phyloP scores from a whole-genome alignment of 2,113 vertebrate species.

The Pteruthius melanotis region DNA sequence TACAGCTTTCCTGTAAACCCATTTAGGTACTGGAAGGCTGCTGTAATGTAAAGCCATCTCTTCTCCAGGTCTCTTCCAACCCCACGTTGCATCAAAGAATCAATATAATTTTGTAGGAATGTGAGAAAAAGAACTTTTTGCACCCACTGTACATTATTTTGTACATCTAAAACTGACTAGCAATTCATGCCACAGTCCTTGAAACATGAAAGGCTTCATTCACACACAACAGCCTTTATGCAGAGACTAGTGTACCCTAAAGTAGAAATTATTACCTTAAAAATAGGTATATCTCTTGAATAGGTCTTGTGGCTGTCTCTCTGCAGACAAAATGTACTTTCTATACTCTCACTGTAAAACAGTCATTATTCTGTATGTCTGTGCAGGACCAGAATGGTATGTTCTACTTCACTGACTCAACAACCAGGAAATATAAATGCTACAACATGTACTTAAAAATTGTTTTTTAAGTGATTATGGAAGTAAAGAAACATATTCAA shows the following conservation, averaged over 20 bases:
- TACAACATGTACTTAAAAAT: not conserved
- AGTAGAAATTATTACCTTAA: not conserved
- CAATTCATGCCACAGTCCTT: not conserved
- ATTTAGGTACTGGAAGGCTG: not conserved
- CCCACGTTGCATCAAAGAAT: not conserved
- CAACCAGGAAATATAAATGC: not conserved
- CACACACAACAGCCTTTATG: not conserved
- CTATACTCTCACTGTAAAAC: not conserved
- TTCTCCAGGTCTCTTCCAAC: not conserved
- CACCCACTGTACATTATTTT: not conserved
- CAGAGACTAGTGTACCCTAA: not conserved
- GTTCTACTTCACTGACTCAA: not conserved
- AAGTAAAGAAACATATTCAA: not conserved
- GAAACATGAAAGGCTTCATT: not conserved
- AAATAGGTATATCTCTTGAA: not conserved
- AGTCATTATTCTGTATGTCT: not conserved
- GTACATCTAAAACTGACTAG: not conserved
- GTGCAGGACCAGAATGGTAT: accelerated
- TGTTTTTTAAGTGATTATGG: not conserved
- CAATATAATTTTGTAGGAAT: not conserved
- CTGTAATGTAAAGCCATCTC: not conserved
- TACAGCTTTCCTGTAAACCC: not conserved
- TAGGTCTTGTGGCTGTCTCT: not conserved
- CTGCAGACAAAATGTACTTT: not conserved
- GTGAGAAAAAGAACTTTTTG: not conserved